phyloP scores from a whole-genome alignment of 1,140 invertebrate species.

The Bombus soroeensis region DNA sequence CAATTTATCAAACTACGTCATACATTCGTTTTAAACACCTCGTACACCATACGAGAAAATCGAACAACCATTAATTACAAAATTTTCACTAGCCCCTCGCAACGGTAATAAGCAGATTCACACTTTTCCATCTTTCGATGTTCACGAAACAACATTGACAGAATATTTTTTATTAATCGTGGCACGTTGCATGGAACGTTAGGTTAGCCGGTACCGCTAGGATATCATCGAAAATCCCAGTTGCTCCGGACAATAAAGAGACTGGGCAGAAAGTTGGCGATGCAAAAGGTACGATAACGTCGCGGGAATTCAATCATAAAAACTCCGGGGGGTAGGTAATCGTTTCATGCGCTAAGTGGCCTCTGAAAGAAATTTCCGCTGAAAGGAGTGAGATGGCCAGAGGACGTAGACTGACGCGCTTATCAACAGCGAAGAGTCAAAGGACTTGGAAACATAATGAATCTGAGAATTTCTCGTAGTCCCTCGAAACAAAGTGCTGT shows the following conservation, averaged over 20 bases:
- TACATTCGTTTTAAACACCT: no score
- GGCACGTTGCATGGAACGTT: background rate
- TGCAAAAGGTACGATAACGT: slow-evolving; percentile 34
- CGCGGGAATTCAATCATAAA: slow-evolving; percentile 49
- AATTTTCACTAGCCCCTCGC: background rate
- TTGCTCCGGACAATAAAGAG: background rate
- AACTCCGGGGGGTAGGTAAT: slow-evolving; percentile 31
- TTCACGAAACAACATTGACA: background rate
- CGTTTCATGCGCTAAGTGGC: slow-evolving; percentile 46
- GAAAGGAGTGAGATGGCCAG: slow-evolving; percentile 32
- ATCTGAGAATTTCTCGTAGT: slow-evolving; percentile 51
- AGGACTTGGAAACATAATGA: slow-evolving; percentile 51
- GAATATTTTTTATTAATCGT: background rate
- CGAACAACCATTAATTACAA: background rate
- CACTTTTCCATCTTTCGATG: background rate
- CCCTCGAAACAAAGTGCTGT: slow-evolving; percentile 44
- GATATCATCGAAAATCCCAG: slow-evolving; percentile 20
- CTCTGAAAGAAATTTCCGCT: slow-evolving; percentile 48
- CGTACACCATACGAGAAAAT: no score
- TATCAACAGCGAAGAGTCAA: slow-evolving; percentile 53
- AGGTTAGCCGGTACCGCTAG: background rate
- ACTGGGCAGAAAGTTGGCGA: slow-evolving; percentile 8
- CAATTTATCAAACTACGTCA: no score
- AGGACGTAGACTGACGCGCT: slow-evolving; percentile 41
- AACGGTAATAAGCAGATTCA: background rate